These are phyloP conservation scores for Ophioninae sp. DNA, from an alignment of 2,888 invertebrate species.

Conservation along the genomic window DNA sequence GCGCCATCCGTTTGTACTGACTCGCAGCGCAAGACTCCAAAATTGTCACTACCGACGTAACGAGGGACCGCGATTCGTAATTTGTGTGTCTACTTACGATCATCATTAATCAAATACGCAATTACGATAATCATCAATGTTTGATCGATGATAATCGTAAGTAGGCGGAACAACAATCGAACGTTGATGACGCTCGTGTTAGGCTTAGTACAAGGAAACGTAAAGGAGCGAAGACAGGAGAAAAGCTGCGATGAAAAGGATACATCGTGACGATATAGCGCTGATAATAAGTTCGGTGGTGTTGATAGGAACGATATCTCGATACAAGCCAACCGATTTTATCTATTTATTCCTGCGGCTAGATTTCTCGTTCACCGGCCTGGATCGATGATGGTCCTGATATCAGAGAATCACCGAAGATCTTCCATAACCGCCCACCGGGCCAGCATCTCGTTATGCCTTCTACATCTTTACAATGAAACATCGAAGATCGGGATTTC, in stretches of 20 bases:
- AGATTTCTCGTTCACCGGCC: slow-evolving; percentile 34
- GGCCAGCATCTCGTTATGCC: slow-evolving; percentile 37
- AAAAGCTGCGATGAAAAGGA: slow-evolving; percentile 39
- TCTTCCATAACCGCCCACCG: slow-evolving; percentile 21
- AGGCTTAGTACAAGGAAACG: background rate
- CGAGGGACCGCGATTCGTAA: too few relatives aligned
- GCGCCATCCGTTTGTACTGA: too few relatives aligned
- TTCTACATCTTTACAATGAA: slow-evolving; percentile 58
- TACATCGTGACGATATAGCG: slow-evolving; percentile 63
- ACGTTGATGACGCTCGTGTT: background rate
- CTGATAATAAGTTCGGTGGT: slow-evolving; percentile 71
- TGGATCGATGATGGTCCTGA: slow-evolving; percentile 74
- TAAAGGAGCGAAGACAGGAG: slow-evolving; percentile 17
- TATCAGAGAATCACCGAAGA: slow-evolving; percentile 60
- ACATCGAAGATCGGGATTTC: slow-evolving; percentile 75
- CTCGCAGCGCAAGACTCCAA: too few relatives aligned
- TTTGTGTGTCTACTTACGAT: too few relatives aligned
- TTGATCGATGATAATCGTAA: background rate
- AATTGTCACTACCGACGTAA: too few relatives aligned
- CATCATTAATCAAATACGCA: background rate
- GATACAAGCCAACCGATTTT: slow-evolving; percentile 73
- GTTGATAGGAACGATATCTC: slow-evolving; percentile 71
- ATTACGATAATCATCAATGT: background rate
- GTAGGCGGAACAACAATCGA: background rate
- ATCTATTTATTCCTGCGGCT: slow-evolving; percentile 70